phyloP scores from a whole-genome alignment of 92 coral and sea anemone species.

The Epizoanthus fatuus region DNA sequence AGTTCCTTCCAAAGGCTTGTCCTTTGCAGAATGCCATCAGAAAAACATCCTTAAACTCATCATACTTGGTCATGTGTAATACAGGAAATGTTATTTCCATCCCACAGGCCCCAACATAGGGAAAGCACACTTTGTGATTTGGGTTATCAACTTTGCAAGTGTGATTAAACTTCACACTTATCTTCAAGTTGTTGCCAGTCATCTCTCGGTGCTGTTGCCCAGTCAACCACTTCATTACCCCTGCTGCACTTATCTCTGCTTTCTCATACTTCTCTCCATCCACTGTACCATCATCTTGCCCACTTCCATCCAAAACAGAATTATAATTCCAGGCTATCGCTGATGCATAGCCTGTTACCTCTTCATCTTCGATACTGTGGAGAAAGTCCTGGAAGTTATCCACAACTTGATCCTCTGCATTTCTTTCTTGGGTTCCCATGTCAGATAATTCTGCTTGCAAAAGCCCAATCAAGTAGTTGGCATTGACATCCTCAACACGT shows the following conservation, averaged over 20 bases:
- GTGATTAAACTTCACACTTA: slow-evolving; percentile 23
- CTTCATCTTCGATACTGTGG: slow-evolving; percentile 52
- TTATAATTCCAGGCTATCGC: slow-evolving; percentile 51
- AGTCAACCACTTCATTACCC: slow-evolving; percentile 60
- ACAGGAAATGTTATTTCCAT: too few species aligned
- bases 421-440: slow-evolving; percentile 29
- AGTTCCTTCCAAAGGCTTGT: too few species aligned
- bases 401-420: slow-evolving; percentile 48
- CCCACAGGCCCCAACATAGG: too few species aligned
- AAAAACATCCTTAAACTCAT: too few species aligned
- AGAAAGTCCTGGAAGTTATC: slow-evolving; percentile 65
- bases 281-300: background rate
- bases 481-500: slow-evolving; percentile 63
- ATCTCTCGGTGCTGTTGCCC: slow-evolving; percentile 50
- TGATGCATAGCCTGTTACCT: slow-evolving; percentile 46
- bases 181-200: background rate
- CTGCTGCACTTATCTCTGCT: slow-evolving; percentile 31
- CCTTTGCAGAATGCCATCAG: too few species aligned
- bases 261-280: background rate
- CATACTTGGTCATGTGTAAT: too few species aligned
- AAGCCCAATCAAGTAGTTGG: slow-evolving; percentile 51
- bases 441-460: slow-evolving; percentile 47
- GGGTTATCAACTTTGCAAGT: slow-evolving; percentile 10
- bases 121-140: slow-evolving; percentile 3
- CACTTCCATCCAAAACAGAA: slow-evolving; percentile 37